Conservation (phyloP, 2,113 vertebrate genomes). For the Urocolius indicus region DNA sequence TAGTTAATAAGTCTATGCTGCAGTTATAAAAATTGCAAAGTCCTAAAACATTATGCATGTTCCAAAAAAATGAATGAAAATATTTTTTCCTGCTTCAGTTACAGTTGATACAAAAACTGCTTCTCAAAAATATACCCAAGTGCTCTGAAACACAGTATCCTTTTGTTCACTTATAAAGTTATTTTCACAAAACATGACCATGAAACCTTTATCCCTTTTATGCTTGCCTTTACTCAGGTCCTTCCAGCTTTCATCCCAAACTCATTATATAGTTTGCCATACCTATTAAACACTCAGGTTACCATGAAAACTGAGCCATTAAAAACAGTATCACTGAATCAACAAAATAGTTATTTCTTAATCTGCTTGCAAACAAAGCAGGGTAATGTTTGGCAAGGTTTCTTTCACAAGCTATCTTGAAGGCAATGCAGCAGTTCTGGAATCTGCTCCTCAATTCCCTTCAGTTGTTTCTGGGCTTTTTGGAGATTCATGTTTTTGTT, state of each 20-base stretch:
- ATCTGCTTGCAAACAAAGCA: not conserved
- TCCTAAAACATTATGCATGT: not conserved
- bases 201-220: not conserved
- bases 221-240: not conserved
- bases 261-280: not conserved
- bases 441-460: not conserved
- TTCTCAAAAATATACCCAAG: not conserved
- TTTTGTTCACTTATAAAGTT: not conserved
- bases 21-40: not conserved
- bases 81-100: not conserved
- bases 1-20: not conserved
- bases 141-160: not conserved
- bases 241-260: not conserved
- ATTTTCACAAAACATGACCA: not conserved
- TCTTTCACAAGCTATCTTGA: not conserved
- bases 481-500: too few relatives aligned
- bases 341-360: not conserved
- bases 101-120: not conserved
- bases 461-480: not conserved
- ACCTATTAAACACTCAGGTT: not conserved
- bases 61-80: not conserved
- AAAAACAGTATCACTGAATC: not conserved
- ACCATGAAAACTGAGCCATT: not conserved
- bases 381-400: not conserved
- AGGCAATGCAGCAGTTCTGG: not conserved